phyloP scores from a whole-genome alignment of 2,888 invertebrate genomes.

The Agrotis clavis region DNA sequence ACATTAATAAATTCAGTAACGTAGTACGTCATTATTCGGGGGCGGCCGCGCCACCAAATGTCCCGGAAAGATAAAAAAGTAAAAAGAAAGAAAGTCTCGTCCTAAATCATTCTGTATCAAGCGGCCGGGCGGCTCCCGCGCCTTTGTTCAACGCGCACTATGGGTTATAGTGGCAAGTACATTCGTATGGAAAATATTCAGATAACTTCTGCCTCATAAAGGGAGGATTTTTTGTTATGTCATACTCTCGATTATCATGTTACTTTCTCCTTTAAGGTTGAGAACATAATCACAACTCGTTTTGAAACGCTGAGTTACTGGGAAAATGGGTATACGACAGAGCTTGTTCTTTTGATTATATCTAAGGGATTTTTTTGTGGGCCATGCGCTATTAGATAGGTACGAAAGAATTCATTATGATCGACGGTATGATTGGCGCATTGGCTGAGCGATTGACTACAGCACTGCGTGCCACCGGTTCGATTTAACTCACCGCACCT shows the following conservation, averaged over 20 bases:
- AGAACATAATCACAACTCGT: background rate
- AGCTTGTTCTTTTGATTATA: background rate
- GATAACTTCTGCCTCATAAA: constrained; percentile 49
- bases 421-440: too few species aligned
- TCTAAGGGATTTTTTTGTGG: too few species aligned
- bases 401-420: too few species aligned
- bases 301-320: too few species aligned
- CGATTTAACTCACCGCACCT: too few species aligned
- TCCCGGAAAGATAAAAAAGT: constrained; percentile 75
- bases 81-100: constrained; percentile 66
- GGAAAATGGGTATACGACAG: background rate
- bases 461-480: too few species aligned
- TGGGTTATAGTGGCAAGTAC: constrained; percentile 41
- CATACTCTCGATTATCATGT: constrained; percentile 28
- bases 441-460: too few species aligned
- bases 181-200: constrained; percentile 58
- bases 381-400: too few species aligned
- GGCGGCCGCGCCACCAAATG: constrained; percentile 67
- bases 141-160: constrained; percentile 60
- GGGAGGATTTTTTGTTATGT: constrained; percentile 25
- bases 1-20: constrained; percentile 60
- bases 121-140: constrained; percentile 37
- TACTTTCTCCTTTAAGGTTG: constrained; percentile 4
- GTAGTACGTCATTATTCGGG: constrained; percentile 57
- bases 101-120: constrained; percentile 68